Conservation (phyloP, 1,140 invertebrate species). For the Sycophaga agraensis region DNA sequence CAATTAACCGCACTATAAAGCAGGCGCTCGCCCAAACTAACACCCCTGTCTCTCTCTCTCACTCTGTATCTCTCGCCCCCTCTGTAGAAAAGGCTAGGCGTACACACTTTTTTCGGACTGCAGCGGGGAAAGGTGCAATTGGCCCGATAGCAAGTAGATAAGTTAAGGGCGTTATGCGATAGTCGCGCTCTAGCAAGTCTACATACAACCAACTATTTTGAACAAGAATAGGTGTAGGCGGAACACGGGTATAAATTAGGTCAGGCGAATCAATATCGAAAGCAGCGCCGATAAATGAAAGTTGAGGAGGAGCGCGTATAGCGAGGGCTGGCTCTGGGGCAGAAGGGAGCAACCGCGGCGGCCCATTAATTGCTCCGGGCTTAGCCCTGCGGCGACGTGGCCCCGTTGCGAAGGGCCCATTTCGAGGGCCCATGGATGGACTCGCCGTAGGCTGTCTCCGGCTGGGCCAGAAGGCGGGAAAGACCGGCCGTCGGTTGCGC, state of each 20-base stretch:
- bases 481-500: too few relatives aligned
- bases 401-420: too few relatives aligned
- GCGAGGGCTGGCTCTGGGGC: not conserved
- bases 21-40: constrained; percentile 25
- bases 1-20: constrained; percentile 34
- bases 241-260: not conserved
- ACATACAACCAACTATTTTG: too few relatives aligned
- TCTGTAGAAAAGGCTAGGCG: not conserved
- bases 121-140: not conserved
- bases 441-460: too few relatives aligned
- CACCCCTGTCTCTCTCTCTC: constrained; percentile 1
- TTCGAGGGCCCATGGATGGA: too few relatives aligned
- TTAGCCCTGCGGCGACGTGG: too few relatives aligned
- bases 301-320: not conserved
- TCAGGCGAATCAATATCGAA: constrained; percentile 1
- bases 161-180: too few relatives aligned
- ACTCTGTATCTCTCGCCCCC: not conserved
- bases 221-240: too few relatives aligned
- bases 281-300: not conserved
- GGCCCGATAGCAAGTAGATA: constrained; percentile 7
- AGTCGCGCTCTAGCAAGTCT: too few relatives aligned
- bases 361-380: constrained; percentile 21
- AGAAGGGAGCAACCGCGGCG: constrained; percentile 12
- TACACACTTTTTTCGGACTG: not conserved
- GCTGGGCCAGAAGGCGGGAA: too few relatives aligned